Percentiles rank a stretch among this genome's conserved stretches.
Conservation (phyloP, 2,888 invertebrate genomes). For the Dyspetes luteomarginatus region DNA sequence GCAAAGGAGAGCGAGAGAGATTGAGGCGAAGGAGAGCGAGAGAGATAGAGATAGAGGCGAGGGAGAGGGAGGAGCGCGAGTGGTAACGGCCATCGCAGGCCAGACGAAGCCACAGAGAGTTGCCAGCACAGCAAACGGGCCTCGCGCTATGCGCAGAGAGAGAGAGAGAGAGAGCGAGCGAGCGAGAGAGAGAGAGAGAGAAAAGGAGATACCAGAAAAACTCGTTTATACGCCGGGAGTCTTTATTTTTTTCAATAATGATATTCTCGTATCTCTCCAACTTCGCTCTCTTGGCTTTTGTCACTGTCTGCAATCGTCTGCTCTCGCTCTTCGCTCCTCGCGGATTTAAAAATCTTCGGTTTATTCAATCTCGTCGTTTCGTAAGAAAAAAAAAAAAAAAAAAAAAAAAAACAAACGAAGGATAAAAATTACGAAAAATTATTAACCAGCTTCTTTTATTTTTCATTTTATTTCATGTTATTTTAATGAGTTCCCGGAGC, state of each 20-base stretch:
- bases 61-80: conserved; percentile 32
- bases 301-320: conserved; percentile 1
- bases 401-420: background rate
- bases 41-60: background rate
- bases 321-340: background rate
- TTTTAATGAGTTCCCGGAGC: too few species aligned
- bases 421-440: too few species aligned
- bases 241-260: conserved; percentile 52
- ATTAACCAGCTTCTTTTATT: background rate
- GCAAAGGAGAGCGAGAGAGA: conserved; percentile 18
- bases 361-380: background rate
- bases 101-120: conserved; percentile 60
- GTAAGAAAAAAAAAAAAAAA: background rate
- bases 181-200: conserved; percentile 63
- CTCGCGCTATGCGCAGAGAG: too few species aligned
- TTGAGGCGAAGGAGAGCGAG: conserved; percentile 53
- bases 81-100: conserved; percentile 57
- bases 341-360: background rate
- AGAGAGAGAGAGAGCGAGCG: conserved; percentile 61
- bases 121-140: conserved; percentile 27
- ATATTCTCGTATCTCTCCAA: conserved; percentile 53
- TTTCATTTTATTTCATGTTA: too few species aligned
- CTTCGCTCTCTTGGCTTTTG: conserved; percentile 32
- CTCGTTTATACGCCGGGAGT: conserved; percentile 49
- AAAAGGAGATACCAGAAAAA: conserved; percentile 64